These are phyloP conservation scores for Micrasema minimum DNA, from an alignment of 1,140 invertebrate genomes.

Conservation along the genomic window DNA sequence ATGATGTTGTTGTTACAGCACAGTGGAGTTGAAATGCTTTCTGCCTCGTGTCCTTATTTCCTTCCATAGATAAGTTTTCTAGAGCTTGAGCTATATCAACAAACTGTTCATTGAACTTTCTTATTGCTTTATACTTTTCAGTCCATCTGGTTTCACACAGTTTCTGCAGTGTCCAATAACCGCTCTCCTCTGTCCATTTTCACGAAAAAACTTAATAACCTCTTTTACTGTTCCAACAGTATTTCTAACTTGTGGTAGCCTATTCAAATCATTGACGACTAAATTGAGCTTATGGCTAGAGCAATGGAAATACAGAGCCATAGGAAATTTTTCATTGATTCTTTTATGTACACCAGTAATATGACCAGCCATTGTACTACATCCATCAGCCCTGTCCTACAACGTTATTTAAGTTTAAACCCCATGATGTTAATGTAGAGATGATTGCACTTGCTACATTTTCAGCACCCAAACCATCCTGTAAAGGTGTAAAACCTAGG, in stretches of 20 bases:
- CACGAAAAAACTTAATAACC: not conserved
- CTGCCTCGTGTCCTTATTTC: not conserved
- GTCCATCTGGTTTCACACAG: not conserved
- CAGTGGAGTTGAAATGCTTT: not conserved
- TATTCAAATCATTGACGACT: not conserved
- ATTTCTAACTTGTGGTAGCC: not conserved
- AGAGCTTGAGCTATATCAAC: too few species aligned
- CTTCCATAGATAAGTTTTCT: not conserved
- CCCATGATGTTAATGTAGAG: too few species aligned
- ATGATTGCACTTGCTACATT: too few species aligned
- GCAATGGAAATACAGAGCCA: not conserved
- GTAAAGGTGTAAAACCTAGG: too few species aligned
- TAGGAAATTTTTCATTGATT: not conserved
- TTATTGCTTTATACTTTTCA: not conserved
- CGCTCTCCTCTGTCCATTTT: not conserved
- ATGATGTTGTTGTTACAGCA: not conserved
- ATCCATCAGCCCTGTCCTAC: not conserved
- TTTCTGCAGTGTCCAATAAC: not conserved
- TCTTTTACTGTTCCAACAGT: not conserved
- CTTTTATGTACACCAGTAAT: not conserved
- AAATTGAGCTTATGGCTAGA: not conserved
- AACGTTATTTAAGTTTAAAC: too few species aligned
- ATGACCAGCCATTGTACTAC: not conserved
- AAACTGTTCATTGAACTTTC: not conserved
- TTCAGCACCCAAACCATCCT: too few species aligned